A percentile compares a stretch with the other conserved stretches of the same genome.
Conservation (phyloP, 2,113 vertebrate genomes). For the Hemicordylus capensis region DNA sequence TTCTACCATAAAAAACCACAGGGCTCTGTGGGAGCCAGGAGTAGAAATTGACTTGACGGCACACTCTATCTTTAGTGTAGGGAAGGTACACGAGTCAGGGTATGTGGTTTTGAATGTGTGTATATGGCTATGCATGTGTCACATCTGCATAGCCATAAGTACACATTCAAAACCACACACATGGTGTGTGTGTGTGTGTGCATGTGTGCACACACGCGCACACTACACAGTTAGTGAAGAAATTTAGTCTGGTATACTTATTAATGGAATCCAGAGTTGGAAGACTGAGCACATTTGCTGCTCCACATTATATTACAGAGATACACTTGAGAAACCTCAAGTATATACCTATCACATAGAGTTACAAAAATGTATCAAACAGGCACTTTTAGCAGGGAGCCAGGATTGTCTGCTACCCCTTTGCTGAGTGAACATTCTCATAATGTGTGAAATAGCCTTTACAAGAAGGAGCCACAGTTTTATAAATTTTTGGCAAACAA, state of each 20-base stretch:
- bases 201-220: background rate
- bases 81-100: background rate
- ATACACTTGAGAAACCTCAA: background rate
- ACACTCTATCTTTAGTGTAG: too few relatives aligned
- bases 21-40: too few relatives aligned
- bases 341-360: background rate
- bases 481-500: background rate
- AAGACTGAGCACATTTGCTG: background rate
- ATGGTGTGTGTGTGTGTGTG: too few relatives aligned
- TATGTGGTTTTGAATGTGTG: background rate
- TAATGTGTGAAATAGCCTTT: background rate
- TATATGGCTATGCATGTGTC: too few relatives aligned
- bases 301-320: background rate
- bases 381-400: background rate
- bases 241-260: background rate
- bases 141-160: too few relatives aligned
- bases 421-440: background rate
- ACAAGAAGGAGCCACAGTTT: background rate
- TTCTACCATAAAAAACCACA: too few relatives aligned
- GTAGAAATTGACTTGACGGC: too few relatives aligned
- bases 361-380: background rate
- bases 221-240: background rate
- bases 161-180: background rate
- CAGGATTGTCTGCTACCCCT: background rate
- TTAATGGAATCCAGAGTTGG: background rate